A percentile compares a stretch with the other conserved stretches of the same genome.
These are phyloP conservation scores for Labia minor DNA, from an alignment of 2,888 invertebrate species.

Conservation along the genomic window DNA sequence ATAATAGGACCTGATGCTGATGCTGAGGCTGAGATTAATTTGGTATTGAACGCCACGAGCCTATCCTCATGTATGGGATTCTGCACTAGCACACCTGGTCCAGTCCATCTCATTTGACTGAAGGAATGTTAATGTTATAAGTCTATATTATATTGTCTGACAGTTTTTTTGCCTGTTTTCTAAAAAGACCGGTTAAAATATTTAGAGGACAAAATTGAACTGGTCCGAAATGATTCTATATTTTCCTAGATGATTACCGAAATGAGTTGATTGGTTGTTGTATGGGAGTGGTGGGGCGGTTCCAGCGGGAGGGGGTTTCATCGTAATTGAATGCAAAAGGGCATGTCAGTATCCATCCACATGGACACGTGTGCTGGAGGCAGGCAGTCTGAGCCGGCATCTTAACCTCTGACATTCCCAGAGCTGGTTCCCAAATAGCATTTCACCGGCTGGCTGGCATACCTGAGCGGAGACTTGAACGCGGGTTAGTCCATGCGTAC, in stretches of 20 bases:
- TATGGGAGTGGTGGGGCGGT: too few relatives aligned
- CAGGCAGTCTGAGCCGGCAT: conserved; percentile 13
- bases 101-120: conserved; percentile 13
- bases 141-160: conserved; percentile 13
- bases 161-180: not conserved
- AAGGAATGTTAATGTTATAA: conserved; percentile 13
- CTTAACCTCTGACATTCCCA: not conserved
- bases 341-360: not conserved
- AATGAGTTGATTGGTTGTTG: too few relatives aligned
- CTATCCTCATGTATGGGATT: not conserved
- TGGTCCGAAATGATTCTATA: not conserved
- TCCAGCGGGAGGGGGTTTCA: too few relatives aligned
- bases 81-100: conserved; percentile 13
- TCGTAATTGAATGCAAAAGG: not conserved
- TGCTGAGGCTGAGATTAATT: not conserved
- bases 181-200: not conserved
- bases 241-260: not conserved
- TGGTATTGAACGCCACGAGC: not conserved
- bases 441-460: conserved; percentile 13
- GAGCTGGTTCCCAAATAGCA: conserved; percentile 13
- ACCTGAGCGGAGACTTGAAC: conserved; percentile 13
- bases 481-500: conserved; percentile 13
- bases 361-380: not conserved
- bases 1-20: too few relatives aligned
- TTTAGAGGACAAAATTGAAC: not conserved